Percentiles rank a stretch among this genome's conserved stretches.
Evolutionary conservation across 2,113 vertebrate genomes (phyloP).

Genomic region (Muntiacus muntjak): DNA sequence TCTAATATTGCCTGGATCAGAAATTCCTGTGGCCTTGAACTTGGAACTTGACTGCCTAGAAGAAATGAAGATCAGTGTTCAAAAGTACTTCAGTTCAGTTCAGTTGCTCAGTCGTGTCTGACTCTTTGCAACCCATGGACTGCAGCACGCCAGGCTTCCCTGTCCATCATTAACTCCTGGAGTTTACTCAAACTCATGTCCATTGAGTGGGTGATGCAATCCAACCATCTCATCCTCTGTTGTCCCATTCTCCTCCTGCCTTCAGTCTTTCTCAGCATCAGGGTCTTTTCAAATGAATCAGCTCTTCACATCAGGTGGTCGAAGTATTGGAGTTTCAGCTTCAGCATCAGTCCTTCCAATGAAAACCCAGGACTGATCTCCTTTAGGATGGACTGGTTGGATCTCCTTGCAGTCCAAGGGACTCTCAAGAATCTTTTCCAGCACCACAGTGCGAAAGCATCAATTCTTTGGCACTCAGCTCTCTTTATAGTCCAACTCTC

Average conservation of each 20-base stretch:
- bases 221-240: background rate
- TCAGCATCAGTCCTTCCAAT: background rate
- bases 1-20: background rate
- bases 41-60: background rate
- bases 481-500: background rate
- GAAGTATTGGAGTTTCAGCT: background rate
- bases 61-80: background rate
- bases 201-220: background rate
- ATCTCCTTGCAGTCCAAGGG: background rate
- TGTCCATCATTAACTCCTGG: accelerated
- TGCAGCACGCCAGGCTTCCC: accelerated
- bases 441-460: background rate
- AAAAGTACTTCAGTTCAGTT: background rate
- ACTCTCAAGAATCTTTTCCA: background rate
- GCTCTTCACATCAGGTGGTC: background rate
- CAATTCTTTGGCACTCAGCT: accelerated
- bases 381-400: background rate
- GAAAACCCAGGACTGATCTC: background rate
- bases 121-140: background rate
- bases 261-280: background rate
- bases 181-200: background rate
- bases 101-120: accelerated
- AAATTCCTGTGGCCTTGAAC: background rate
- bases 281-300: background rate
- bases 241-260: background rate